Evolutionary conservation across 2,797 vertebrate genomes (phyloP), one percentile per base, ranked within the genome.

Genomic region (Galagoides demidoff): DNA sequence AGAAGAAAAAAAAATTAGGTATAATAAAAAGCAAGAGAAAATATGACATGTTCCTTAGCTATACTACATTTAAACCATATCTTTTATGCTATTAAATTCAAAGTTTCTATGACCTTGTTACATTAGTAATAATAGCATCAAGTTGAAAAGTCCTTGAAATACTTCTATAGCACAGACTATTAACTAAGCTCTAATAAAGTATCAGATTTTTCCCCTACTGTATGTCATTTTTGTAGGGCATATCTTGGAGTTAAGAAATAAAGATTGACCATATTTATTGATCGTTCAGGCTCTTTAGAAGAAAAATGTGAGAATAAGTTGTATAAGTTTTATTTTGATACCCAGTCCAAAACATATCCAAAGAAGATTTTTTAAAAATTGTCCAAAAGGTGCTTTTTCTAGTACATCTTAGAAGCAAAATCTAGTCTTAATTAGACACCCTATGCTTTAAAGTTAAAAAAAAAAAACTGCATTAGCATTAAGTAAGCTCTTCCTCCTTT

Each of bases 301-400:
- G 52, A 89, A 88, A 91, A 90, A 96, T 61, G 20, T 64, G 20
- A 92, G 10, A 12, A 7, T 74, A 74, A 23, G 4, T 87, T 92
- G 91, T 84, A 92, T 77, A 74, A 23, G 4, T 87, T 92, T 93
- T 84, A 92, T 77, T 78, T 70, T 81, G 22, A 85, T 76, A 76
- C 22, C 19, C 61, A 87, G 3, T 74, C 17, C 22, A 88, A 91
- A 61, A 68, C 61, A 27, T 81, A 63, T 90, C 19, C 20, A 16
- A 85, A 79, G 34, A 70, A 74, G 31, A 55, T 68, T 52, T 27
- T 29, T 29, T 6, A 9, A 77, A 85, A 82, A 25, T 73, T 89
- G 4, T 68, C 45, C 27, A 49, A 74, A 90, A 73, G 2, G 6
- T 57, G 5, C 61, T 71, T 14, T 19, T 79, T 57, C 14, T 13